Base-by-base conservation (phyloP, 64 coral and sea anemone species). In the Stichodactyla helianthus region DNA sequence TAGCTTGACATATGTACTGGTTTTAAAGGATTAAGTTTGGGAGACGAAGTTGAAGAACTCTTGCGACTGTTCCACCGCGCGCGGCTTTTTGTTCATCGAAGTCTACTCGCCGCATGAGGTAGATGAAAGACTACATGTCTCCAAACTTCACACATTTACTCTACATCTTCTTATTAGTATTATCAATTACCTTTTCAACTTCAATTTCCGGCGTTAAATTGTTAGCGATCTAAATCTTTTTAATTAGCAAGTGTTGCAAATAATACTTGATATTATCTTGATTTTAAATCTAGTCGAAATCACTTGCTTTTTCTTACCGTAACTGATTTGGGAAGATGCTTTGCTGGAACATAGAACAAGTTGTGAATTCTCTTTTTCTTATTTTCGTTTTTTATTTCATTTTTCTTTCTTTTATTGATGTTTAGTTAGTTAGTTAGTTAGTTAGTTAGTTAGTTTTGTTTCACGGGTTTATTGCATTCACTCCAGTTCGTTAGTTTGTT, bases 151-250 rank as follows among this genome's bases (percentile, higher is more conserved):
- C 78, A 52, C 50, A 81, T 81, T 81, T 52, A 52, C 6, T 52
- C 26, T 81, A 81, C 50, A 81, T 79, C 8, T 79, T 52, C 28
- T 79, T 79, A 54, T 81, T 81, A 54, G 27, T 27, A 57, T 55
- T 89, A 83, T 77, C 83, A 51, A 59, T 79, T 79, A 90, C 82
- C 89, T 85, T 90, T 85, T 90, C 82, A 54, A 90, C 89, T 85
- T 56, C 71, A 52, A 90, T 90, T 90, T 85, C 89, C 83, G 68
- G 82, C 77, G 71, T 53, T 79, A 84, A 85, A 77, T 19, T 58
- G 55, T 10, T 68, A 4, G 12, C 15, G 16, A 11, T 4, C 35
- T 19, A 52, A 52, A 16, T 79, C 77, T 50, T 79, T 26, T 81
- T 51, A 74, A 4, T 74, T 74, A 1, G 25, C 4, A 31, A 74